A percentile compares a stretch with the other conserved stretches of the same genome.
Conservation (phyloP, 1,140 invertebrate genomes). For the Nephila pilipes region DNA sequence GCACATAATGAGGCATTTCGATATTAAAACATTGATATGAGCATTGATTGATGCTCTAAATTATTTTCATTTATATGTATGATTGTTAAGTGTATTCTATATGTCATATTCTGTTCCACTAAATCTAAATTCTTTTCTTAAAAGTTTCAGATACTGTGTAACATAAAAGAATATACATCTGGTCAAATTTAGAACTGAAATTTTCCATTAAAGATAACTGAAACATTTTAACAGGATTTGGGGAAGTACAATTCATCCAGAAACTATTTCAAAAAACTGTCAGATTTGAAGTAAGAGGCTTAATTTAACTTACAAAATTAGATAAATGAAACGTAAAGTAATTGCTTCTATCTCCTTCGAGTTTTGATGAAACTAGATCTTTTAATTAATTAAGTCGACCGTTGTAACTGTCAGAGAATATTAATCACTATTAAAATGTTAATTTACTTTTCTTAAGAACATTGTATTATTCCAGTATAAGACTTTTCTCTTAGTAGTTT, state of each 20-base stretch:
- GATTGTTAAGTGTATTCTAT: no score
- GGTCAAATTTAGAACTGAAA: neutral
- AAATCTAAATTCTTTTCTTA: neutral
- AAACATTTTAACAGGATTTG: neutral
- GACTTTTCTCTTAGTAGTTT: neutral
- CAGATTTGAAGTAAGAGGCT: neutral
- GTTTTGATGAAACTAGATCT: slow-evolving; percentile 56
- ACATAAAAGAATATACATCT: neutral
- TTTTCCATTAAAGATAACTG: neutral
- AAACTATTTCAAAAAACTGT: neutral
- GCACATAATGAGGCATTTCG: no score
- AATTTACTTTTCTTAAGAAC: slow-evolving; percentile 51
- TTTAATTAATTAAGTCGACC: slow-evolving; percentile 60
- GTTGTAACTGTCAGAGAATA: slow-evolving; percentile 36
- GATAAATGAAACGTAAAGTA: slow-evolving; percentile 51
- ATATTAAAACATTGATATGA: no score
- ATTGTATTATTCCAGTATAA: neutral
- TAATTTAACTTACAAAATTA: slow-evolving; percentile 23
- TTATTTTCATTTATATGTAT: no score
- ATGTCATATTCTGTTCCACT: no score
- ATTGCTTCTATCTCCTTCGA: slow-evolving; percentile 38
- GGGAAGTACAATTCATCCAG: neutral
- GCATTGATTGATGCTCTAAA: no score
- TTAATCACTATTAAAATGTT: slow-evolving; percentile 58
- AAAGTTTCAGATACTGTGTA: neutral